Evolutionary conservation across 2,888 invertebrate species (phyloP).

Genomic region (Boloria selene): DNA sequence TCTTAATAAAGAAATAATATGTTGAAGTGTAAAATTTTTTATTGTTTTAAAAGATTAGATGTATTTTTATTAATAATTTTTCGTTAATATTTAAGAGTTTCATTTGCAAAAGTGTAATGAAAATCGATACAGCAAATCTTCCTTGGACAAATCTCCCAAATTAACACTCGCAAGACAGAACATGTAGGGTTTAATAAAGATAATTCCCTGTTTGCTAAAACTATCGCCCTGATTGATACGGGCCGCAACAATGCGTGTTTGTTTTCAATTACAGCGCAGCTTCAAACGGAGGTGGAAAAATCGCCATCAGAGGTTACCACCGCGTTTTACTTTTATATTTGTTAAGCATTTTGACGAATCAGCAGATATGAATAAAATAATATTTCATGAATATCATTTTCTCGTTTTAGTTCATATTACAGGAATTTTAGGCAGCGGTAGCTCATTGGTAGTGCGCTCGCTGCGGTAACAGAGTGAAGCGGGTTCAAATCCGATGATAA

Average conservation of each 20-base stretch:
- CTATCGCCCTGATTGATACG: slow-evolving; percentile 71
- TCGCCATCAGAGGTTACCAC: slow-evolving; percentile 27
- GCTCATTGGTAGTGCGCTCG: too few relatives aligned
- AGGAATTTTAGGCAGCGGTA: too few relatives aligned
- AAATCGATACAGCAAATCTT: slow-evolving; percentile 7
- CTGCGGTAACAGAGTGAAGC: too few relatives aligned
- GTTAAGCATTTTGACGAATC: neutral
- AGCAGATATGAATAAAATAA: neutral
- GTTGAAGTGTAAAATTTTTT: too few relatives aligned
- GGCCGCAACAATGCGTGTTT: slow-evolving; percentile 77
- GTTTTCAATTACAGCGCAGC: slow-evolving; percentile 70
- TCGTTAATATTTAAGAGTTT: neutral
- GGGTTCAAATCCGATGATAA: too few relatives aligned
- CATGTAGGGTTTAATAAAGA: slow-evolving; percentile 37
- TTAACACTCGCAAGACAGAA: slow-evolving; percentile 37
- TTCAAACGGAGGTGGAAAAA: slow-evolving; percentile 35
- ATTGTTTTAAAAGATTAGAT: too few relatives aligned
- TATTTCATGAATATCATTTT: too few relatives aligned
- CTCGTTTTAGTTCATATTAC: too few relatives aligned
- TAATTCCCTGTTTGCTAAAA: slow-evolving; percentile 52
- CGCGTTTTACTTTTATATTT: slow-evolving; percentile 4
- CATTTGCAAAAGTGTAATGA: neutral
- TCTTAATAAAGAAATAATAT: too few relatives aligned
- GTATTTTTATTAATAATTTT: too few relatives aligned
- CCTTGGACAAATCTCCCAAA: slow-evolving; percentile 28